Percentiles rank a stretch among this genome's conserved stretches.
These are phyloP conservation scores for Chondrosia reniformis DNA, from an alignment of 37 sponge, comb jelly and placozoan species.

Conservation along the genomic window DNA sequence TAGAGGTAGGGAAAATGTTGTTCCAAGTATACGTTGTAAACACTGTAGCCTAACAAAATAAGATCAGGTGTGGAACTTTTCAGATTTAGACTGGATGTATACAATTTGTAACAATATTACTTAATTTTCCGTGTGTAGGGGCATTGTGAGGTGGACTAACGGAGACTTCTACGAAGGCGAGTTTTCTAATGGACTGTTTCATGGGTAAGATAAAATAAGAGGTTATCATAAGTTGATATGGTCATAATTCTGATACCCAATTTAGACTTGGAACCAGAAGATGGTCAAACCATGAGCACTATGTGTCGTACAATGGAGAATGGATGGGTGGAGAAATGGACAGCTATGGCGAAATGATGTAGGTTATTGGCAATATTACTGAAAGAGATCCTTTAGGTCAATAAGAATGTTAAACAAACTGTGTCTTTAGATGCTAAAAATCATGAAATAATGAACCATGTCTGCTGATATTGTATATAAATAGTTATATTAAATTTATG, in stretches of 20 bases:
- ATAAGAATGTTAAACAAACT: no score
- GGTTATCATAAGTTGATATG: neutral
- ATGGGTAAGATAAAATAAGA: slow-evolving; percentile 6
- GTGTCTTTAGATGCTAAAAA: no score
- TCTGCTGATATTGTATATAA: neutral
- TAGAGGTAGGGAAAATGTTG: neutral
- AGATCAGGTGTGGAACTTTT: no score
- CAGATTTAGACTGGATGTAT: no score
- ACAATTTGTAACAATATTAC: no score
- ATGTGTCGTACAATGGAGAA: neutral
- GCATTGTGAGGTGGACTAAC: neutral
- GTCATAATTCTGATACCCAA: neutral
- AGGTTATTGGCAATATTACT: neutral
- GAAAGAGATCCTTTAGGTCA: no score
- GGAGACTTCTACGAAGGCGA: slow-evolving; percentile 5
- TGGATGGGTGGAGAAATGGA: neutral
- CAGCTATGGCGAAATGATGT: neutral
- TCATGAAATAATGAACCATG: neutral
- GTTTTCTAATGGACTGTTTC: slow-evolving; percentile 7
- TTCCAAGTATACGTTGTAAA: no score
- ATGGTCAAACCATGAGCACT: neutral
- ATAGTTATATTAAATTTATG: no score
- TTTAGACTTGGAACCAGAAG: slow-evolving; percentile 1
- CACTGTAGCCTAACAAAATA: no score
- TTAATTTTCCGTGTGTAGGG: neutral